These are phyloP conservation scores for Australoheros scitulus DNA, from an alignment of 2,113 vertebrate species.

Conservation along the genomic window DNA sequence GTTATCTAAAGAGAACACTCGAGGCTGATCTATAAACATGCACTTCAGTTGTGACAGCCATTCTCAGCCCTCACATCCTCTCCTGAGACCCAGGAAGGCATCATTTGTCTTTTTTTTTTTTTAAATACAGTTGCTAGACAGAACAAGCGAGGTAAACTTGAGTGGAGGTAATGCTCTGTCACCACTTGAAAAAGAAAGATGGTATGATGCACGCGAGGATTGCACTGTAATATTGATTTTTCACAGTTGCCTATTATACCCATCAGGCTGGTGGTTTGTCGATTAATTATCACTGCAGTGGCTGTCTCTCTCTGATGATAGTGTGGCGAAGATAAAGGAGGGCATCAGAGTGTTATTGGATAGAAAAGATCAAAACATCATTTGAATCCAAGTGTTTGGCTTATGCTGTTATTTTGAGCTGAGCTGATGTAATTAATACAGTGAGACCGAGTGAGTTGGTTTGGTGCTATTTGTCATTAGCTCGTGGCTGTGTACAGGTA, in stretches of 20 bases:
- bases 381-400: constrained; percentile 17
- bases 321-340: constrained; percentile 26
- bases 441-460: background rate
- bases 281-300: constrained; percentile 43
- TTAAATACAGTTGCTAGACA: background rate
- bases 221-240: constrained; percentile 45
- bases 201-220: constrained; percentile 20
- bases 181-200: constrained; percentile 23
- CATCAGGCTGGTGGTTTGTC: constrained; percentile 38
- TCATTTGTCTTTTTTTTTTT: constrained; percentile 14
- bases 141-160: constrained; percentile 16
- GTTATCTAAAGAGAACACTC: constrained; percentile 41
- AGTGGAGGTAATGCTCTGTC: constrained; percentile 15
- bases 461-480: background rate
- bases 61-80: constrained; percentile 10
- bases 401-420: background rate
- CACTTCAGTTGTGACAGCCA: constrained; percentile 39
- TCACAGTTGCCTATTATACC: constrained; percentile 38
- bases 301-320: constrained; percentile 17
- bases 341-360: background rate
- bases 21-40: constrained; percentile 54
- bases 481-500: background rate
- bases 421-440: constrained; percentile 11
- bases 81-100: constrained; percentile 25
- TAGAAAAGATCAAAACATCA: constrained; percentile 33